Evolutionary conservation across 2,888 invertebrate genomes (phyloP), one percentile per base, ranked within the genome.

Genomic region (Orthosia gothica): DNA sequence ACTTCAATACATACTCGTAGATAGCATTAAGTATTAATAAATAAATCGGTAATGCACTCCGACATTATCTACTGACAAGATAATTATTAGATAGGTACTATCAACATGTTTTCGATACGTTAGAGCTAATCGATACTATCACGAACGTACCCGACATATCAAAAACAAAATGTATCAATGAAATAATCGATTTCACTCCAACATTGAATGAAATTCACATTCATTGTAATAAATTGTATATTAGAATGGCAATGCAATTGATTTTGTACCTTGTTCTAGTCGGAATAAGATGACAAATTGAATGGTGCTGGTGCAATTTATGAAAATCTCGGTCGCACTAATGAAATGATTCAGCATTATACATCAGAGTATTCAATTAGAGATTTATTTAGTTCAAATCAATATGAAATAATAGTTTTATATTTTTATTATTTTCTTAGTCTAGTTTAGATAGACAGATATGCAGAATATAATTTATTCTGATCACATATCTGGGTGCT

Each of bases 341-440:
- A 75, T 79, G 16, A 79, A 83, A 80, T 80, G 32, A 74, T 72
- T 74, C 52, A 74, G 70, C 72, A 55, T 59, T 61, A 61, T 66
- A 57, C 63, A 67, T 47, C 47, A 16, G 32, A 63, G 61, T 67
- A 70, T 72, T 80, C n/a, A 50, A 76, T 83, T 70, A 70, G 12
- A 63, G n/a, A 32, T 73, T 67, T 32, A 50, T 70, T 67, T 49
- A 26, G 2, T 63, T 3, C 9, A 26, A 74, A 52, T 71, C 32
- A 59, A 73, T 12, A 50, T 73, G 23, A 62, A 57, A 57, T 26
- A 1, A 49, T 12, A 47, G 32, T 69, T 68, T 63, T 18, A 9
- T 61, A 16, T n/a, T 62, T 45, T 20, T n/a, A 15, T 47, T 32
- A 3, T 47, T 55, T 61, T 26, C 5, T 65, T 40, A 12, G 0